Evolutionary conservation across 2,888 invertebrate species (phyloP), one percentile per base, ranked within the genome.

Genomic region (Andrena dorsata): DNA sequence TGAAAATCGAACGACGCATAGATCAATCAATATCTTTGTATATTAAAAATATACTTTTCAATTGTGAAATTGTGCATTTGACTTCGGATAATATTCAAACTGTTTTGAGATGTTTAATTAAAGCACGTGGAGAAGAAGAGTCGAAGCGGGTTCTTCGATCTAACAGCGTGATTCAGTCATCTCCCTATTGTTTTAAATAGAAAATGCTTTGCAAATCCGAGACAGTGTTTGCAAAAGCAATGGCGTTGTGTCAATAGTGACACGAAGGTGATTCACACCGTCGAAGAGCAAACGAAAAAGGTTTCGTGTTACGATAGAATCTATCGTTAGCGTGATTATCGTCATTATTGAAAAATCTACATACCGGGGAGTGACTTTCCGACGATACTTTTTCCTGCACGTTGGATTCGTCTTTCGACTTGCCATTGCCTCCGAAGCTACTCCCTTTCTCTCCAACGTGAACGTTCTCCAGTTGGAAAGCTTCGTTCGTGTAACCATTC

Each of bases 401-500:
- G 4, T 63, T 51, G 28, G 23, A 35, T n/a, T 60, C 69, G 64
- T 80, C 60, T n/a, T 75, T 53, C 56, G 35, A 16, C n/a, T 80
- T 82, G 6, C 73, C 68, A 0, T 28, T 2, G 53, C 71, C 82
- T 6, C 47, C 23, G 20, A n/a, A 56, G 61, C 47, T 58, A 66
- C 58, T 65, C 20, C 35, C 75, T n/a, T 80, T 76, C n/a, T 63
- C 63, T 1, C 82, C 76, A 5, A 49, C 16, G n/a, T 20, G 72
- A 20, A 82, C 60, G 30, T 73, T 82, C 4, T 86, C 88, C 53
- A 76, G n/a, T 23, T 86, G 83, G 63, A 89, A 91, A 6, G 82
- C 90, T 32, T 83, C 87, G 69, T 91, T 91, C 20, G 81, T 81
- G 58, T 84, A 83, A 4, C 78, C 89, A 76, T 85, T 84, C 20